Base-by-base conservation (phyloP, 2,888 invertebrate genomes). In the Aleiodes testaceus region DNA sequence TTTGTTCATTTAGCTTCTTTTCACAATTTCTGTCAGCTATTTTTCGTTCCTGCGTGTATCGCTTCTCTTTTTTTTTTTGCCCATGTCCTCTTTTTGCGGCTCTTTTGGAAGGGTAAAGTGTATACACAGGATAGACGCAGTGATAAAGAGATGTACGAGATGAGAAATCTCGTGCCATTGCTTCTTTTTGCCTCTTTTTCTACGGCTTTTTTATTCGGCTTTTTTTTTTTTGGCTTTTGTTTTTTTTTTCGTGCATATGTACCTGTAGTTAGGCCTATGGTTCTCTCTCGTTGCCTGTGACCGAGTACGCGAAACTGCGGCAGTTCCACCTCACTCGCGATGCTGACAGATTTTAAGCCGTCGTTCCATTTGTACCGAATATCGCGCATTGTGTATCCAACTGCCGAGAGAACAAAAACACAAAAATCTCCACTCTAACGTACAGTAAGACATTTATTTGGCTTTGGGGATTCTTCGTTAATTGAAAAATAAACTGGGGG, bases 321-420 rank as follows among this genome's bases (percentile, higher is more conserved):
- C 89, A 97, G 93, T 92, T 96, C 95, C 91, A 97, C 96, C 90
- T 96, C 95, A 90, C 92, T 94, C 92, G 95, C 95, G 92, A 97
- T 96, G 90, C 96, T 96, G 90, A 97, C 96, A 90, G 97, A 96
- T 90, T 93, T 93, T 89, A 92, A 92, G 88, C 96, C 96, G 91
- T 95, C 93, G 91, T 94, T 94, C 97, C 97, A 97, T 92, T 94
- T 94, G 93, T 97, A 97, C 90, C 95, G 94, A 92, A 97, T 96
- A 93, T 96, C 96, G 92, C 94, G 94, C 95, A 96, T 96, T 92
- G 96, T 96, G 94, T 96, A 96, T 92, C 96, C 96, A 94, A 96
- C 96, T 96, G 89, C 87, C 85, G 86, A 88, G 86, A 87, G 81
- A 84, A 88, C 85, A 87, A 87, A 79, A 87, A 87, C 85, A 87